These are phyloP conservation scores for Austrofundulus limnaeus DNA, from an alignment of 2,113 vertebrate genomes.

Conservation along the genomic window DNA sequence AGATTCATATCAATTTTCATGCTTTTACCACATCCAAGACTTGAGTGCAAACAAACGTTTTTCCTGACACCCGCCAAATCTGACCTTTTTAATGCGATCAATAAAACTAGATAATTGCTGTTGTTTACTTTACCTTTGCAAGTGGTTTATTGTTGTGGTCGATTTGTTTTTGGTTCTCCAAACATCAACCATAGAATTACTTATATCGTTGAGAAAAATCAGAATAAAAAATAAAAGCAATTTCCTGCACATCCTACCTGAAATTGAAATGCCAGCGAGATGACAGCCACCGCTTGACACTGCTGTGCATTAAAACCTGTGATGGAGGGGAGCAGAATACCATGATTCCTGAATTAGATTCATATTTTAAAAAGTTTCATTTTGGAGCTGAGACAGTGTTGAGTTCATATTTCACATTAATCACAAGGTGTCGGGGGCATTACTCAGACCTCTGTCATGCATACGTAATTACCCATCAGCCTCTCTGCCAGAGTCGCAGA, in stretches of 20 bases:
- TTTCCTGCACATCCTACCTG: slow-evolving; percentile 63
- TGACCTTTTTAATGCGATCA: background rate
- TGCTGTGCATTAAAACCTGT: slow-evolving; percentile 28
- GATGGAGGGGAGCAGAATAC: slow-evolving; percentile 31
- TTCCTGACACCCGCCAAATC: background rate
- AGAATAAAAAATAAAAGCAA: slow-evolving; percentile 60
- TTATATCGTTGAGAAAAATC: slow-evolving; percentile 23
- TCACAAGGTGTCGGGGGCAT: slow-evolving; percentile 49
- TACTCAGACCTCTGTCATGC: slow-evolving; percentile 61
- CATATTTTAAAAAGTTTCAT: slow-evolving; percentile 67
- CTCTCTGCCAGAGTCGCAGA: slow-evolving; percentile 44
- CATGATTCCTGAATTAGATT: slow-evolving; percentile 51
- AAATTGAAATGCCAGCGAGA: slow-evolving; percentile 70
- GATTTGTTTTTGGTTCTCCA: slow-evolving; percentile 15
- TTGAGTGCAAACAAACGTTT: background rate
- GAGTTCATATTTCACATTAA: slow-evolving; percentile 64
- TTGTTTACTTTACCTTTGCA: background rate
- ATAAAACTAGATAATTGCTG: background rate
- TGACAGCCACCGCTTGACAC: slow-evolving; percentile 63
- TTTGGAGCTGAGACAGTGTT: slow-evolving; percentile 52
- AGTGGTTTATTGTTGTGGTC: background rate
- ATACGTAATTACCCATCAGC: slow-evolving; percentile 56
- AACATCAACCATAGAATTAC: slow-evolving; percentile 8
- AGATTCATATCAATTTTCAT: background rate
- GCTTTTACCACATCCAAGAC: background rate